Evolutionary conservation across 2,888 invertebrate species (phyloP), one percentile per base, ranked within the genome.

Genomic region (Trypoxylon attenuatum): DNA sequence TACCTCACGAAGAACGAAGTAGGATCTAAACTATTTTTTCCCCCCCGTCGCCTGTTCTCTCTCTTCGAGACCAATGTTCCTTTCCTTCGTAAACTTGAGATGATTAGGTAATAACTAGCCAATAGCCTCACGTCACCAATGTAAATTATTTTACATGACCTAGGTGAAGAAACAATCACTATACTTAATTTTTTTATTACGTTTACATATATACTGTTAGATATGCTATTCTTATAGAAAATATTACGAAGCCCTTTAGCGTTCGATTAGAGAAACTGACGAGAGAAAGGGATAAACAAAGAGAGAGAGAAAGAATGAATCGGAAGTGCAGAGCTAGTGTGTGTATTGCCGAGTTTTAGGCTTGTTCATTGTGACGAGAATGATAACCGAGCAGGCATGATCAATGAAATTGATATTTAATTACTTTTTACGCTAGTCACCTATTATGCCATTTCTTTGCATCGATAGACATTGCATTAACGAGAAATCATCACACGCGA

Each of bases 191-290:
- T 83, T 82, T 73, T 74, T 71, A 79, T 80, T 76, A 79, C 60
- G 73, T 79, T 76, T 80, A 81, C 73, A 76, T 73, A 70, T 75
- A 69, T 78, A 82, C 76, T 78, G 82, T 85, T 85, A 82, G 81
- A 81, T 79, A 80, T 77, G 70, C 75, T 85, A 84, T 84, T 83
- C 82, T 84, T 84, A 73, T 81, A 82, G 79, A 73, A n/a, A 71
- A 79, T 77, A 80, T 78, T 78, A 74, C 75, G 71, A 67, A 72
- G 65, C 72, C 60, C 71, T 62, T 69, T 53, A 70, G 64, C 75
- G 63, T 55, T 61, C 57, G n/a, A 55, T 67, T 75, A 72, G 56
- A 45, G n/a, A 59, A 38, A 15, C 25, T 33, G 51, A 51, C 22
- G 19, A 29, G 45, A 19, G 8, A 15, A 10, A 10, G 19, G 15